These are phyloP conservation scores for roundworm (Caenorhabditis elegans) DNA, from an alignment of 1,140 invertebrate species.

Conservation along the genomic window DNA sequence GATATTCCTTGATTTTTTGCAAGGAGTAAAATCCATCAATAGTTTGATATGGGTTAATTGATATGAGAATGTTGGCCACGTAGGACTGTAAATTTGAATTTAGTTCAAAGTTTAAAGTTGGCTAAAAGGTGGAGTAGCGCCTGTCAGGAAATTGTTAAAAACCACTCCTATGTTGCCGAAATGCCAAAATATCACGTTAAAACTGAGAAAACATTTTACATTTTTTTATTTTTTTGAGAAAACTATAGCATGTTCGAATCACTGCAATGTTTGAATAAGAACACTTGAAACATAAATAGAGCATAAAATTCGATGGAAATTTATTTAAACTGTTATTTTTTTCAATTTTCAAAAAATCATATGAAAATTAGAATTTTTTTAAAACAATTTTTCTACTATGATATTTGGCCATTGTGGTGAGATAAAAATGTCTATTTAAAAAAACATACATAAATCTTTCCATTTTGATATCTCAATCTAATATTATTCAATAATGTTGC, in stretches of 20 bases:
- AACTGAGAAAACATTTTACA: not conserved
- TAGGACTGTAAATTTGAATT: slow-evolving; percentile 78
- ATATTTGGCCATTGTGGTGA: too few species aligned
- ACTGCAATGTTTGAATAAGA: too few species aligned
- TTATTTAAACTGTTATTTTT: too few species aligned
- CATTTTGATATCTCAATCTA: slow-evolving; percentile 83
- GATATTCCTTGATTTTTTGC: slow-evolving; percentile 83
- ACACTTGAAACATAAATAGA: too few species aligned
- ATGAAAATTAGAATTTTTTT: too few species aligned
- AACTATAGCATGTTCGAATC: too few species aligned
- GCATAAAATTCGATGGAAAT: too few species aligned
- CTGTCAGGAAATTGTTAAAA: not conserved
- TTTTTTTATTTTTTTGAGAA: not conserved
- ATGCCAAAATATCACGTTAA: not conserved
- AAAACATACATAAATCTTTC: slow-evolving; percentile 90
- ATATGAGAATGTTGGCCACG: slow-evolving; percentile 95
- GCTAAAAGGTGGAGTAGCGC: not conserved
- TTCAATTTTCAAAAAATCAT: too few species aligned
- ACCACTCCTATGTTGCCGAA: not conserved
- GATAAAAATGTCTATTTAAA: not conserved
- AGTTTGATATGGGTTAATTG: slow-evolving; percentile 94
- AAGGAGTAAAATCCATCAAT: slow-evolving; percentile 82
- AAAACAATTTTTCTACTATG: not conserved
- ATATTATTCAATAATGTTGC: slow-evolving; percentile 92
- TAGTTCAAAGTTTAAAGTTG: not conserved